Conservation (phyloP, 2,113 vertebrate species). For the Perca schrenkii region DNA sequence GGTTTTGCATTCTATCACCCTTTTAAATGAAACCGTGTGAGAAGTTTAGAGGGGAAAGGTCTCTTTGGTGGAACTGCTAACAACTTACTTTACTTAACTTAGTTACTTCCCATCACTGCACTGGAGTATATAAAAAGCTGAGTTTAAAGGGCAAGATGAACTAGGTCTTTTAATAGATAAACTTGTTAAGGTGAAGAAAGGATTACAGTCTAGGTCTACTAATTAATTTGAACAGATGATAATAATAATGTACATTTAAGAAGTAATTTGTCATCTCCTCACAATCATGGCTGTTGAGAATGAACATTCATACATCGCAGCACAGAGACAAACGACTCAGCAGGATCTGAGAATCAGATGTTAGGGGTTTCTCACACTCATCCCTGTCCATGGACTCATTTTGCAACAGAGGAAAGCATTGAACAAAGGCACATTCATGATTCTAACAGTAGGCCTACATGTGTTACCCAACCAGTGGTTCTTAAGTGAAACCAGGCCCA, state of each 20-base stretch:
- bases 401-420: slow-evolving; percentile 55
- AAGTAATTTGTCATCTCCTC: not conserved
- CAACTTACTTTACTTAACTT: not conserved
- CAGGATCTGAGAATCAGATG: slow-evolving; percentile 23
- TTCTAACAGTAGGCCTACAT: slow-evolving; percentile 57
- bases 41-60: not conserved
- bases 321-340: slow-evolving; percentile 31
- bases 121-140: not conserved
- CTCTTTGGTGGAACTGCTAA: not conserved
- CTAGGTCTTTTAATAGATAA: not conserved
- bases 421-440: slow-evolving; percentile 77
- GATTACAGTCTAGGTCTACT: no score
- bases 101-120: not conserved
- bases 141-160: not conserved
- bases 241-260: not conserved
- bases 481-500: slow-evolving; percentile 75
- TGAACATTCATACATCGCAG: not conserved
- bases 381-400: slow-evolving; percentile 46
- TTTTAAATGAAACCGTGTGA: not conserved
- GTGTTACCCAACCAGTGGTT: slow-evolving; percentile 69
- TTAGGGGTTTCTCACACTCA: slow-evolving; percentile 49
- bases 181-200: not conserved
- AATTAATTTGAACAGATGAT: not conserved
- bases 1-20: no score
- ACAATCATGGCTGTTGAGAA: not conserved